Evolutionary conservation across 2,888 invertebrate genomes (phyloP).

Genomic region (Acleris sparsana): DNA sequence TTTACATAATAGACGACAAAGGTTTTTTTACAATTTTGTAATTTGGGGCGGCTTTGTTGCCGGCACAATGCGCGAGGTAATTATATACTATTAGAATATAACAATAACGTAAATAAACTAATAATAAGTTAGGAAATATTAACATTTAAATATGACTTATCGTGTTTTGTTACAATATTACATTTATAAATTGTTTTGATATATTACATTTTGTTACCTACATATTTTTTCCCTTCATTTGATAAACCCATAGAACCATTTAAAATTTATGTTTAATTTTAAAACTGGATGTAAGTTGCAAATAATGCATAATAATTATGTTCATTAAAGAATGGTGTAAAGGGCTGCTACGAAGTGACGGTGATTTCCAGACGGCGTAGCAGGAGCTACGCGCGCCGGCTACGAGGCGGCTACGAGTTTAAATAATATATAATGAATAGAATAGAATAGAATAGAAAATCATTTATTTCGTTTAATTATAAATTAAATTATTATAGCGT

Average conservation of each 20-base stretch:
- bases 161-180: too few species aligned
- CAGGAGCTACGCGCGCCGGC: constrained; percentile 2
- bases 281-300: too few species aligned
- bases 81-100: constrained; percentile 14
- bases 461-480: too few species aligned
- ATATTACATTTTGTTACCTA: background rate
- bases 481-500: too few species aligned
- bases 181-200: background rate
- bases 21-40: constrained; percentile 22
- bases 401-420: constrained; percentile 12
- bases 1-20: constrained; percentile 31
- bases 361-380: background rate
- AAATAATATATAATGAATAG: too few species aligned
- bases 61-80: constrained; percentile 12
- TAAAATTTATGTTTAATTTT: too few species aligned
- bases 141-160: background rate
- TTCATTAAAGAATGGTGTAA: background rate
- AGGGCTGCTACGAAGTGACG: background rate
- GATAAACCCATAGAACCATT: too few species aligned
- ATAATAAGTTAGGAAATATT: background rate
- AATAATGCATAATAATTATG: too few species aligned
- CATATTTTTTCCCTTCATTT: too few species aligned
- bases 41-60: constrained; percentile 6
- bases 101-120: constrained; percentile 2
- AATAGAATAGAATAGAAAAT: too few species aligned